Evolutionary conservation across 2,113 vertebrate species (phyloP).

Genomic region (Anoura caudifer): DNA sequence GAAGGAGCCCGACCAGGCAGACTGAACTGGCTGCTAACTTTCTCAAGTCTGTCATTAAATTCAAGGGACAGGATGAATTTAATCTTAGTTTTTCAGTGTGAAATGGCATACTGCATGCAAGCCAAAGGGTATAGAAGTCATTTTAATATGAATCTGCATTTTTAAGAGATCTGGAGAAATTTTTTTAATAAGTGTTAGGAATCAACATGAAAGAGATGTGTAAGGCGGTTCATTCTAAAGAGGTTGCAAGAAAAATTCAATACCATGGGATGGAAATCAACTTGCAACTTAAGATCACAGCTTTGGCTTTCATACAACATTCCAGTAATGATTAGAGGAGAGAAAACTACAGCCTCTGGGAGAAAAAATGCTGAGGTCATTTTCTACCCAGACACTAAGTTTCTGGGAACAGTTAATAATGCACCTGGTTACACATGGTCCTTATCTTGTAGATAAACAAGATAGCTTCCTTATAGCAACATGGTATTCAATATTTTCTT

Average conservation of each 20-base stretch:
- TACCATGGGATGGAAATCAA: conserved; percentile 14
- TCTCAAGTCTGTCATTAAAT: neutral
- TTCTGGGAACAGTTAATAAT: conserved; percentile 28
- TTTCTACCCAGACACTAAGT: neutral
- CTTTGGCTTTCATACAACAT: conserved; percentile 34
- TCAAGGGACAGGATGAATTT: neutral
- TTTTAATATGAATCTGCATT: neutral
- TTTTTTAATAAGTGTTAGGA: neutral
- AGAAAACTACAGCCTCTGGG: conserved; percentile 24
- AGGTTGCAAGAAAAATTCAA: neutral
- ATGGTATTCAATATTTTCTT: neutral
- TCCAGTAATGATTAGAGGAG: conserved; percentile 55
- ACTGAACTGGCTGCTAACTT: neutral
- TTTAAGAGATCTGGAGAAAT: neutral
- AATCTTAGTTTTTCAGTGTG: neutral
- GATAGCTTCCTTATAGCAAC: neutral
- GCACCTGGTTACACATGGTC: conserved; percentile 3
- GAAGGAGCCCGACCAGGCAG: neutral
- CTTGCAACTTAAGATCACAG: neutral
- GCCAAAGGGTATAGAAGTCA: neutral
- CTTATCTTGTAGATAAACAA: conserved; percentile 40
- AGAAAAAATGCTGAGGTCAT: neutral
- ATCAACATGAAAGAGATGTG: neutral
- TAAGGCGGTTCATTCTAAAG: neutral
- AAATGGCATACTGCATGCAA: neutral